Conservation (phyloP, 2,797 vertebrate species). For the Benthosema pterotum region DNA sequence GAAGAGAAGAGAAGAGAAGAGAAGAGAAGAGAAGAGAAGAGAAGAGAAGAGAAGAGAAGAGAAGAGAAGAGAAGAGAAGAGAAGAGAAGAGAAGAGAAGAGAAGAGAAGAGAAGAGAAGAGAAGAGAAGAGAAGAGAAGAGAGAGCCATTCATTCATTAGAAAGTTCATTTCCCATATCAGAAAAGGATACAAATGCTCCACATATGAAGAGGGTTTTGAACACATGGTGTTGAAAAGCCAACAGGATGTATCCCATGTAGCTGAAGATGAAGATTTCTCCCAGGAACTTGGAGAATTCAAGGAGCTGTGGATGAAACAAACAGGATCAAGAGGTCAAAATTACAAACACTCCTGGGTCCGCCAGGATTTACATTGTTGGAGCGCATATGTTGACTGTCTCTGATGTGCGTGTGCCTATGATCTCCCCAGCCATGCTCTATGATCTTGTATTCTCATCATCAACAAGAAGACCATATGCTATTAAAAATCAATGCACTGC, state of each 20-base stretch:
- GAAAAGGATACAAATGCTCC: slow-evolving; percentile 89
- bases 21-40: neutral
- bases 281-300: slow-evolving; percentile 90
- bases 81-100: neutral
- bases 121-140: slow-evolving; percentile 27
- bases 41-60: neutral
- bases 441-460: no score
- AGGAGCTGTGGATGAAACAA: slow-evolving; percentile 83
- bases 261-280: slow-evolving; percentile 90
- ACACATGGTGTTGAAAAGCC: slow-evolving; percentile 85
- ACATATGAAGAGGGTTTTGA: slow-evolving; percentile 84
- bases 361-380: no score
- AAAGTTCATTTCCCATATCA: slow-evolving; percentile 14
- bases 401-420: no score
- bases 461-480: no score
- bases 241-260: slow-evolving; percentile 88
- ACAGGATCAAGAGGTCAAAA: slow-evolving; percentile 59
- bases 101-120: no score
- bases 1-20: slow-evolving; percentile 4
- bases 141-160: no score
- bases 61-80: neutral
- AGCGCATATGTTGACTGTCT: no score
- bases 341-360: no score
- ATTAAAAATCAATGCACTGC: no score
- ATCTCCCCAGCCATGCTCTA: no score